Evolutionary conservation across 2,113 vertebrate species (phyloP).

Genomic region (Stigmatopora argus): DNA sequence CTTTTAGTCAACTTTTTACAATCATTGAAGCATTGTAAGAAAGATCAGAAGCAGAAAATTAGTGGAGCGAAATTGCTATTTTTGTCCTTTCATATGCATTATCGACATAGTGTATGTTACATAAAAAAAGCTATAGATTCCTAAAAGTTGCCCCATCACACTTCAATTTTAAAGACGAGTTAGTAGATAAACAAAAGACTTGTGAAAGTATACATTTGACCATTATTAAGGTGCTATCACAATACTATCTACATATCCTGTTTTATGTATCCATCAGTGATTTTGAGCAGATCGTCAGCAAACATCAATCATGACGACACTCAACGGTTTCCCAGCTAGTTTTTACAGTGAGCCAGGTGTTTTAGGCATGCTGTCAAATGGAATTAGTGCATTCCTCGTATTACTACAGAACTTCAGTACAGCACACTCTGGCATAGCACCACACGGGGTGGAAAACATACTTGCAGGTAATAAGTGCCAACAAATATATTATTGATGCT

Average conservation of each 20-base stretch:
- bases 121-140: background rate
- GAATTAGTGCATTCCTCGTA: constrained; percentile 82
- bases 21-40: background rate
- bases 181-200: background rate
- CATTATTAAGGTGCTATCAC: too few species aligned
- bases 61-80: background rate
- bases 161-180: background rate
- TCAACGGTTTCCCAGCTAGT: constrained; percentile 78
- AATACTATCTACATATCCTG: background rate
- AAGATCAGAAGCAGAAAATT: background rate
- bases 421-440: constrained; percentile 56
- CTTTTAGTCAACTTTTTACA: background rate
- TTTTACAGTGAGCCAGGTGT: constrained; percentile 85
- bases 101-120: too few species aligned
- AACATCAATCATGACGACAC: constrained; percentile 60
- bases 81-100: background rate
- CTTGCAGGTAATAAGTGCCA: constrained; percentile 70
- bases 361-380: constrained; percentile 81
- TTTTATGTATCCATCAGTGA: background rate
- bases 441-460: constrained; percentile 74
- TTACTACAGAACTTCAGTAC: constrained; percentile 79
- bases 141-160: background rate
- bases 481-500: too few species aligned
- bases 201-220: background rate
- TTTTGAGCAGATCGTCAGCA: background rate